A percentile compares a stretch with the other conserved stretches of the same genome.
Evolutionary conservation across 2,797 vertebrate species (phyloP).

Genomic region (Poeciliopsis paucimaculata): DNA sequence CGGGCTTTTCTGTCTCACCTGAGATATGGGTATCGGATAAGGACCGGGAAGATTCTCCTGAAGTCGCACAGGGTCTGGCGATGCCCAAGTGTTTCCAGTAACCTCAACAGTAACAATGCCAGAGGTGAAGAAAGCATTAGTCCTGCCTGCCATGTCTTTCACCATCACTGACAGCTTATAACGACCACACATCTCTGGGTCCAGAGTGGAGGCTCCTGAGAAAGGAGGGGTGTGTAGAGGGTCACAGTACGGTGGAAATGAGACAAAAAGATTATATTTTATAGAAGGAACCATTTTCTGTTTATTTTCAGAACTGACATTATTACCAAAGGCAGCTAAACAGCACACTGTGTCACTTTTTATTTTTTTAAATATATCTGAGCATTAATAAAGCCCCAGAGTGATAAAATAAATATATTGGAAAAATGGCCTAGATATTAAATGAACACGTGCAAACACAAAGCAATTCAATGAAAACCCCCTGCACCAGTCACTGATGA

Average conservation of each 20-base stretch:
- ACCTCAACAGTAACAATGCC: slow-evolving; percentile 81
- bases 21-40: slow-evolving; percentile 83
- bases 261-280: neutral
- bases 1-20: slow-evolving; percentile 69
- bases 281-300: neutral
- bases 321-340: neutral
- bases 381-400: neutral
- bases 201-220: slow-evolving; percentile 79
- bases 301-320: neutral
- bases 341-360: neutral
- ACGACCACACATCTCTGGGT: slow-evolving; percentile 77
- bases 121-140: slow-evolving; percentile 80
- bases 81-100: slow-evolving; percentile 82
- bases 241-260: neutral
- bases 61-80: slow-evolving; percentile 80
- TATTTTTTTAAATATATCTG: no score
- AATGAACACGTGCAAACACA: neutral
- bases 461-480: neutral
- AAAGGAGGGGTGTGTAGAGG: slow-evolving; percentile 1
- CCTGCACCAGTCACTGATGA: neutral
- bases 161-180: slow-evolving; percentile 85
- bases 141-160: slow-evolving; percentile 84
- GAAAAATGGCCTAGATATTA: neutral
- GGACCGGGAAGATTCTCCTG: slow-evolving; percentile 82
- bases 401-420: neutral